A percentile compares a stretch with the other conserved stretches of the same genome.
Conservation (phyloP, 2,888 invertebrate species). For the Oscheius sp. region DNA sequence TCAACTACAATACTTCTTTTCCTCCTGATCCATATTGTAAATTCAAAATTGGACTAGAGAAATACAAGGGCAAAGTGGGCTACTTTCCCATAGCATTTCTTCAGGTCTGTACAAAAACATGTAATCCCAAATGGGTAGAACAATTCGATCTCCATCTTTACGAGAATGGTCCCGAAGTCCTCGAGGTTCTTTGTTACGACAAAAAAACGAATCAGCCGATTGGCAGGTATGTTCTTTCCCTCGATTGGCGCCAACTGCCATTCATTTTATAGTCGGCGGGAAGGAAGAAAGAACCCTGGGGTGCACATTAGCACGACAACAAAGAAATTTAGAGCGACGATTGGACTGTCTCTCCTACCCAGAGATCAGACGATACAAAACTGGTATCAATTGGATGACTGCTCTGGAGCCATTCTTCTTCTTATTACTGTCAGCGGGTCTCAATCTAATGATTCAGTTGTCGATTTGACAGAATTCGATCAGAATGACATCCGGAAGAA, state of each 20-base stretch:
- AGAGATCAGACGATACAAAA: slow-evolving; percentile 90
- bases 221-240: slow-evolving; percentile 77
- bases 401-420: slow-evolving; percentile 77
- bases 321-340: slow-evolving; percentile 77
- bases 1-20: slow-evolving; percentile 80
- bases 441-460: slow-evolving; percentile 90
- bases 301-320: background rate
- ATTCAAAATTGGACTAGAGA: slow-evolving; percentile 95
- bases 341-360: slow-evolving; percentile 85
- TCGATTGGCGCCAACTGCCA: background rate
- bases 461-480: slow-evolving; percentile 79
- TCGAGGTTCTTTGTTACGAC: slow-evolving; percentile 92
- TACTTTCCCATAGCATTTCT: slow-evolving; percentile 34
- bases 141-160: slow-evolving; percentile 96
- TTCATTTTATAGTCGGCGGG: background rate
- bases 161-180: slow-evolving; percentile 88
- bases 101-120: slow-evolving; percentile 78
- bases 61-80: slow-evolving; percentile 87
- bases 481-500: slow-evolving; percentile 52
- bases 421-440: slow-evolving; percentile 93
- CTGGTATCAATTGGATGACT: slow-evolving; percentile 85
- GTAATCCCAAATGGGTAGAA: slow-evolving; percentile 91
- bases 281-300: background rate
- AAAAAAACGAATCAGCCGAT: slow-evolving; percentile 86
- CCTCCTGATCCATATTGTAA: slow-evolving; percentile 83